Evolutionary conservation across 2,113 vertebrate genomes (phyloP), one percentile per base, ranked within the genome.

Genomic region (Myiozetetes cayanensis): DNA sequence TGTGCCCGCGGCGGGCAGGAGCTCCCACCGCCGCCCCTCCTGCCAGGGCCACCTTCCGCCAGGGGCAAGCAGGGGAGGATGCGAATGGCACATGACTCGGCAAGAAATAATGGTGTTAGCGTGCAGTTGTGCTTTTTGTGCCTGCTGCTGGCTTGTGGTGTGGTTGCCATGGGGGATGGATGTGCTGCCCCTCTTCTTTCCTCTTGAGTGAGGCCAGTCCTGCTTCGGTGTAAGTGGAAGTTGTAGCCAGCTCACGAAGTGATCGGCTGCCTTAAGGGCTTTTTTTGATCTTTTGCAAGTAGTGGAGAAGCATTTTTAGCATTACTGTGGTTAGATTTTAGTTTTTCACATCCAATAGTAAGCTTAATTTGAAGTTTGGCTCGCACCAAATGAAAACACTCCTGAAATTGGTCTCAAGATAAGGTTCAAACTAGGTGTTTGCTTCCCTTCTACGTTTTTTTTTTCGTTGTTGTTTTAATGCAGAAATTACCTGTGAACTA

Each of bases 291-390:
- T 85, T 74, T 56, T 85, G 31, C 66, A 53, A 91, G 43, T 52
- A 68, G 37, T 7, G 35, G 22, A 67, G 47, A 89, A 79, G 43
- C 89, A 46, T 89, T 94, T 95, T 73, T 87, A 44, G 30, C 79
- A 41, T 84, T 94, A 50, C 78, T 89, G 83, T 3, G 8, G 90
- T 93, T 90, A 33, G 31, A 18, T 87, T 85, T 80, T 63, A n/a
- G 41, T 86, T 81, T 90, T 86, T 73, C 71, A 8, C 52, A 21
- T 91, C n/a, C 82, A 92, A 39, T 52, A 68, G 47, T 49, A 43
- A 90, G 37, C 61, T 73, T 66, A n/a, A 43, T 90, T 78, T 28
- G 56, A 95, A 94, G 68, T 77, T 93, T 75, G 70, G 43, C 72
- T 75, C 8, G 1, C 28, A 11, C 20, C 52, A 67, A 93, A 61